Evolutionary conservation across 1,140 invertebrate genomes (phyloP).

Genomic region (Tigriopus japonicus): DNA sequence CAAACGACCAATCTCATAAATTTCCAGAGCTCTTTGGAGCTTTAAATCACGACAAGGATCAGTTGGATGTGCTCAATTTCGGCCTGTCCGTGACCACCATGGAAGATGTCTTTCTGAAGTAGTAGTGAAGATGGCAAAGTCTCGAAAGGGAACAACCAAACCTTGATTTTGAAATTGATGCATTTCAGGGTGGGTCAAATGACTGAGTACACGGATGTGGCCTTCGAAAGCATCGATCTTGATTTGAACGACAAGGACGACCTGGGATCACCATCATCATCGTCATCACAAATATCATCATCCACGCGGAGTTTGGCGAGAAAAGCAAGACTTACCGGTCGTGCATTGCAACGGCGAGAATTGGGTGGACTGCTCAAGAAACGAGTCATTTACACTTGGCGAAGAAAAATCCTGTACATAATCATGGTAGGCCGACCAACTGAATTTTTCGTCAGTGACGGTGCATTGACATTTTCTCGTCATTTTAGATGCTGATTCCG

Average conservation of each 20-base stretch:
- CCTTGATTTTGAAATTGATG: not conserved
- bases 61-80: not conserved
- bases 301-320: too few relatives aligned
- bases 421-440: not conserved
- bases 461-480: too few relatives aligned
- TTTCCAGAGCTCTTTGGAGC: not conserved
- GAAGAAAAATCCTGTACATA: not conserved
- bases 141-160: not conserved
- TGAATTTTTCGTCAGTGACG: too few relatives aligned
- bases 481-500: too few relatives aligned
- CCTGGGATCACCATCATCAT: too few relatives aligned
- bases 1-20: not conserved
- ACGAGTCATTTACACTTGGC: not conserved
- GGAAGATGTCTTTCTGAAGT: slow-evolving; percentile 12
- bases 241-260: too few relatives aligned
- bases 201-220: not conserved
- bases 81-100: slow-evolving; percentile 3
- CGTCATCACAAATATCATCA: too few relatives aligned
- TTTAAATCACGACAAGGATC: not conserved
- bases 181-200: not conserved
- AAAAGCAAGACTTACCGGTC: too few relatives aligned
- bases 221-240: not conserved
- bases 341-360: too few relatives aligned
- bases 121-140: not conserved
- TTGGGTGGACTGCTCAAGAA: not conserved